phyloP scores from a whole-genome alignment of 2,113 vertebrate genomes.

The Pyxicephalus adspersus region DNA sequence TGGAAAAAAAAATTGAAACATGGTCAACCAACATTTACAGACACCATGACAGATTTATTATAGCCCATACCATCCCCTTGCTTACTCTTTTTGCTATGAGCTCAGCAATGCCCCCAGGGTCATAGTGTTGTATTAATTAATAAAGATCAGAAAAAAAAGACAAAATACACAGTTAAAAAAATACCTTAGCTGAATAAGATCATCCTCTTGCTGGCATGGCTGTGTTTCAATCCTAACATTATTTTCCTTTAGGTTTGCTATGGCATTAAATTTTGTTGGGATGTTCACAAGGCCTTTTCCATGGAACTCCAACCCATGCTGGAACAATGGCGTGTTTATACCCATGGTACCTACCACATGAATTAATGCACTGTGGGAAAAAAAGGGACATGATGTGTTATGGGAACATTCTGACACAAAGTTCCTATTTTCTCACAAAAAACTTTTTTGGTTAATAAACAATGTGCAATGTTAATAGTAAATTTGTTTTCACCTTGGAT shows the following conservation, averaged over 20 bases:
- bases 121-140: no score
- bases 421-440: neutral
- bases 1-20: conserved; percentile 58
- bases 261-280: conserved; percentile 72
- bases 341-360: conserved; percentile 77
- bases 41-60: neutral
- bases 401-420: neutral
- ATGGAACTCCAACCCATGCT: conserved; percentile 72
- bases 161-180: neutral
- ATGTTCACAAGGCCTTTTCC: conserved; percentile 63
- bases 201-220: conserved; percentile 70
- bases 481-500: conserved; percentile 58
- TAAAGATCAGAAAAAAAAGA: neutral
- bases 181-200: conserved; percentile 70
- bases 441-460: neutral
- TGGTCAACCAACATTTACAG: neutral
- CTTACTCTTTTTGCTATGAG: no score
- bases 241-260: conserved; percentile 70
- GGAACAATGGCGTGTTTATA: conserved; percentile 77
- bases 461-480: no score
- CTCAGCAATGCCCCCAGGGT: no score
- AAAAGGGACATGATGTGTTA: neutral
- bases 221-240: conserved; percentile 74
- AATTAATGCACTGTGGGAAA: conserved; percentile 68
- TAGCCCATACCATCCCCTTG: no score